A percentile compares a stretch with the other conserved stretches of the same genome.
phyloP scores from a whole-genome alignment of 2,888 invertebrate genomes.

The Monoplex corrugatus region DNA sequence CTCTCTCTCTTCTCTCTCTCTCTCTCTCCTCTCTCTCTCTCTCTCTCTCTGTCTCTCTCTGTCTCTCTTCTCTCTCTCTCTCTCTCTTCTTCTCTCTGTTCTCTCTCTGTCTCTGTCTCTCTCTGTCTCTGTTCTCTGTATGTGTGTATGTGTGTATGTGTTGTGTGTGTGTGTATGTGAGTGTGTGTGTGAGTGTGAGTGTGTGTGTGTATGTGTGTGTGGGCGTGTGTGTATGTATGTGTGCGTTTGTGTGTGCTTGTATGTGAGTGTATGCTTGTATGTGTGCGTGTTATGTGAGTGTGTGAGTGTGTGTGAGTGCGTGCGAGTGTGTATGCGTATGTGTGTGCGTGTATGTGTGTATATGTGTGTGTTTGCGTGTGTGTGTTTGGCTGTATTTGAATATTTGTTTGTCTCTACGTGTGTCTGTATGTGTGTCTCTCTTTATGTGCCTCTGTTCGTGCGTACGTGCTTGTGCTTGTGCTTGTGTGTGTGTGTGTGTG shows the following conservation, averaged over 20 bases:
- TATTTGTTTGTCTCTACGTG: neutral
- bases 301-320: conserved; percentile 4
- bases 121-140: too few relatives aligned
- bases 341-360: conserved; percentile 7
- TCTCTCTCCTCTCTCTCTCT: neutral
- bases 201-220: conserved; percentile 6
- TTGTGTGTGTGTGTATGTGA: neutral
- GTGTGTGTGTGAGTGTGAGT: neutral
- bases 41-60: neutral
- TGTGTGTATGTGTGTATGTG: too few relatives aligned
- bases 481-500: neutral
- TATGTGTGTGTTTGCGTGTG: neutral
- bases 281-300: neutral
- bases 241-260: neutral
- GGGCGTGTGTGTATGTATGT: neutral
- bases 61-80: neutral
- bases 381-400: neutral
- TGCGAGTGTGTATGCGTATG: neutral
- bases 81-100: too few relatives aligned
- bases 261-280: neutral
- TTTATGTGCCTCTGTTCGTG: neutral
- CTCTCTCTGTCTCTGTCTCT: too few relatives aligned
- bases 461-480: neutral
- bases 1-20: neutral
- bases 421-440: neutral